Conservation (phyloP, 2,113 vertebrate genomes). For the Silurus glanis region DNA sequence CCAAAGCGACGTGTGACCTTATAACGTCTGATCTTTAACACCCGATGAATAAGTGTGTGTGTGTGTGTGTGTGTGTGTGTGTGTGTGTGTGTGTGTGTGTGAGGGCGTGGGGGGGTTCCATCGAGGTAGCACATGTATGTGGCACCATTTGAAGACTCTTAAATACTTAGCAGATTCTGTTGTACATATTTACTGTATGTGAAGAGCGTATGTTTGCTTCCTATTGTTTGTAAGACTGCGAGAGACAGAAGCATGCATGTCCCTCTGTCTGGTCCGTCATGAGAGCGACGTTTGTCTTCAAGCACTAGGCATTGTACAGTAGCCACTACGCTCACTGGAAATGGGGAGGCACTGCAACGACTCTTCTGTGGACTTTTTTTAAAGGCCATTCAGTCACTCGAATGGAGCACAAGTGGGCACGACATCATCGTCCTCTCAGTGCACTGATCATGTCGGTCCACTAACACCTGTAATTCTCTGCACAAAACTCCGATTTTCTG, state of each 20-base stretch:
- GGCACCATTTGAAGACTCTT: conserved; percentile 33
- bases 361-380: neutral
- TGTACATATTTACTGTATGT: conserved; percentile 46
- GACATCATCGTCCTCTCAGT: neutral
- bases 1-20: conserved; percentile 71
- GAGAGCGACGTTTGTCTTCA: conserved; percentile 41
- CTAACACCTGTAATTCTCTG: neutral
- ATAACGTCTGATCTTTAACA: conserved; percentile 60
- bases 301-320: conserved; percentile 28
- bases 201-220: conserved; percentile 48
- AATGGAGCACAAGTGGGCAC: neutral
- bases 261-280: conserved; percentile 39
- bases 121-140: conserved; percentile 30
- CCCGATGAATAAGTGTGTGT: neutral
- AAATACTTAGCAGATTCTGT: conserved; percentile 36
- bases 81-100: too few species aligned
- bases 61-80: too few species aligned
- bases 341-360: neutral
- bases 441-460: neutral
- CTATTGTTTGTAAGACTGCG: conserved; percentile 60
- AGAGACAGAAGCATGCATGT: conserved; percentile 64
- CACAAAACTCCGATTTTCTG: conserved; percentile 3
- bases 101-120: conserved; percentile 1
- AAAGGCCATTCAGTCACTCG: neutral
- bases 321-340: neutral